Evolutionary conservation across 2,888 invertebrate genomes (phyloP), one percentile per base, ranked within the genome.

Genomic region (Caenorhabditis panamensis): DNA sequence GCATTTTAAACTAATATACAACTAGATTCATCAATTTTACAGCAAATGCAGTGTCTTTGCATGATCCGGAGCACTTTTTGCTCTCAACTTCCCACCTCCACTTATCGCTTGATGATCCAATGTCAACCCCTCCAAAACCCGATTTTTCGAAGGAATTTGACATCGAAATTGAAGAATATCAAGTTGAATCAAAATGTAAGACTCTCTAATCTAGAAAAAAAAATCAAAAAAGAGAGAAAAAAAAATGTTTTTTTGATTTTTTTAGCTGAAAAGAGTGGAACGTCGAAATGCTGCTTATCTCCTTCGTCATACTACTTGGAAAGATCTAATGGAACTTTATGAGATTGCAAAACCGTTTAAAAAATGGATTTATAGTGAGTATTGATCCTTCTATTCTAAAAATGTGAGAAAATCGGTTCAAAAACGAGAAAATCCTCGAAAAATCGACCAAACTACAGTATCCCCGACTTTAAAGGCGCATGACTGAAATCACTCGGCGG

Each of bases 251-350:
- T 16, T 20, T 31, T 24, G 3, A 18, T 20, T 20, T 49, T 64
- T 76, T 41, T 28, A 77, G 77, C 36, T 77, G 3, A 56, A 49
- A 56, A 26, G 62, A 63, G 64, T 61, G 22, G 79, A 79, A 11
- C 56, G 72, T 4, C 37, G 73, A 9, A 79, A 73, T 47, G 69
- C 79, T 4, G 73, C 75, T 0, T 79, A 79, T 37, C 58, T 79
- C 1, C 20, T 79, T 9, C 26, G 75, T 31, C 73, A 79, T 44
- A 73, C 79, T 5, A 79, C 79, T 1, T 75, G 68, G 73, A 79
- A 79, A 20, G 79, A 73, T 41, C 51, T 79, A n/a, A 37, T 75
- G 63, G 69, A 75, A 18, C 24, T 79, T 5, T 79, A 79, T 22
- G 73, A 79, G 53, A 69, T 79, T 2, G 69, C 75, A 8, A 79